Percentiles rank a stretch among this genome's conserved stretches.
phyloP scores from a whole-genome alignment of 2,797 vertebrate genomes.

The Nothura maculosa region DNA sequence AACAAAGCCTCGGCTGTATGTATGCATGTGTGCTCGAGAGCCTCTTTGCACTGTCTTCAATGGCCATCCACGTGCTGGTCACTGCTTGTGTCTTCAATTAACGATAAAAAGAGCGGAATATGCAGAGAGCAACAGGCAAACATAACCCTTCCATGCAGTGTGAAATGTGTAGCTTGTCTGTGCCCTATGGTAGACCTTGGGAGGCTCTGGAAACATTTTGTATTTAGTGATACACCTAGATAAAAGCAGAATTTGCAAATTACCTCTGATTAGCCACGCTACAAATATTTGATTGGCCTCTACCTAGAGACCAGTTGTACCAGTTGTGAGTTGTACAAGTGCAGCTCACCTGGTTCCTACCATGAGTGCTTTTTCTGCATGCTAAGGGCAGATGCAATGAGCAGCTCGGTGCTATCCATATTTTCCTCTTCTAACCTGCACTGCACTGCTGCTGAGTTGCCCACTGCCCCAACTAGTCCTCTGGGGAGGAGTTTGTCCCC shows the following conservation, averaged over 20 bases:
- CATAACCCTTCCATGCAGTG: fast-evolving
- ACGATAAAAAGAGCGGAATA: constrained; percentile 30
- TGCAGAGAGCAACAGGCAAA: not conserved
- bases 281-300: not conserved
- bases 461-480: too few species aligned
- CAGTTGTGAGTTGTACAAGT: not conserved
- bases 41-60: constrained; percentile 37
- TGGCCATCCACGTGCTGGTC: constrained; percentile 2
- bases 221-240: not conserved
- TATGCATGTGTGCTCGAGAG: not conserved
- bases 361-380: not conserved
- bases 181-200: not conserved
- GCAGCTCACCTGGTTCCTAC: not conserved
- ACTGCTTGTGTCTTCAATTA: not conserved
- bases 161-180: not conserved
- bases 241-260: not conserved
- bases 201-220: not conserved
- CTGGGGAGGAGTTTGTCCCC: not conserved
- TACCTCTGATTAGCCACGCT: not conserved
- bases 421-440: not conserved
- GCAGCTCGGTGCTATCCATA: not conserved
- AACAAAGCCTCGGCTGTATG: constrained; percentile 74
- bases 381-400: not conserved
- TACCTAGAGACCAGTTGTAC: not conserved
- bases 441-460: not conserved